These are phyloP conservation scores for Diadromus collaris DNA, from an alignment of 2,888 invertebrate species.

Conservation along the genomic window DNA sequence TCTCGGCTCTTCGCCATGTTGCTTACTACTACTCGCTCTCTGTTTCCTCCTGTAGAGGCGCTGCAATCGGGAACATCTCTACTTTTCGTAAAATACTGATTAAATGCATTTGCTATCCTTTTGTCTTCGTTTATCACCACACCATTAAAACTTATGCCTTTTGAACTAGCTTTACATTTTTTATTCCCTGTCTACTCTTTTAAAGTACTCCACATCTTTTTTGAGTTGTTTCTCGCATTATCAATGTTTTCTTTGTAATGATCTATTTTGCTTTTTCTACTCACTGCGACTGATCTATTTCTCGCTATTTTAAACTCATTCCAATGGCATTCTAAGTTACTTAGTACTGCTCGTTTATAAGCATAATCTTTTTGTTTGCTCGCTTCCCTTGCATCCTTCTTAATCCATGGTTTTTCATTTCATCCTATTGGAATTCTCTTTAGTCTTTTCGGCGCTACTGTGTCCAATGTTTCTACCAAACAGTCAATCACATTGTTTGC, in stretches of 20 bases:
- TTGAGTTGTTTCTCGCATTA: constrained; percentile 10
- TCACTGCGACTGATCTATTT: constrained; percentile 10
- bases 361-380: not conserved
- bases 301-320: constrained; percentile 21
- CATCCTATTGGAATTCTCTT: constrained; percentile 19
- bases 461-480: not conserved
- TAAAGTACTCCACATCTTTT: constrained; percentile 29
- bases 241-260: constrained; percentile 35
- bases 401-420: constrained; percentile 36
- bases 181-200: constrained; percentile 14
- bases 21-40: no score
- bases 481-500: not conserved
- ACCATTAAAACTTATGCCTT: constrained; percentile 6
- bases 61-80: no score
- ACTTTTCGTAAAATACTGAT: not conserved
- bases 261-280: constrained; percentile 18
- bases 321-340: not conserved
- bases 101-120: not conserved
- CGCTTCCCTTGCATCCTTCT: not conserved
- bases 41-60: not conserved
- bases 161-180: not conserved
- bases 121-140: not conserved
- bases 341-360: constrained; percentile 11
- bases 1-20: no score
- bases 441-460: not conserved